Percentiles rank a stretch among this genome's conserved stretches.
These are phyloP conservation scores for Pangasius mekongensis DNA, from an alignment of 2,797 vertebrate genomes.

Conservation along the genomic window DNA sequence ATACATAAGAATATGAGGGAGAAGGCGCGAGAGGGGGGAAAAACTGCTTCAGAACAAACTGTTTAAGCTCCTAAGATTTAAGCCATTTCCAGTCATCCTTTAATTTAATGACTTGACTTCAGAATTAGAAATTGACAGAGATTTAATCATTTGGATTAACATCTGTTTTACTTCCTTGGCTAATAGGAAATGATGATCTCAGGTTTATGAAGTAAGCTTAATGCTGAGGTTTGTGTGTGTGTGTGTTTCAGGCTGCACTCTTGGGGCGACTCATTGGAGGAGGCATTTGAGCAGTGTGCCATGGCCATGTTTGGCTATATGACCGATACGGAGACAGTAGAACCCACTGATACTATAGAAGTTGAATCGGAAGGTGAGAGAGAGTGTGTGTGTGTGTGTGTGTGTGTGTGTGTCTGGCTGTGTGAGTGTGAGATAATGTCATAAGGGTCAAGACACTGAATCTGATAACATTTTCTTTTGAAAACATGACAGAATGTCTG, in stretches of 20 bases:
- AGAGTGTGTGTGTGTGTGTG: background rate
- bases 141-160: too few relatives aligned
- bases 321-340: slow-evolving; percentile 94
- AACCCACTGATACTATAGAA: slow-evolving; percentile 85
- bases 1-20: too few relatives aligned
- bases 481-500: background rate
- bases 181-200: background rate
- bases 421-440: background rate
- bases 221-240: background rate
- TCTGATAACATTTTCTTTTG: background rate
- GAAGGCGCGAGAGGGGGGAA: too few relatives aligned
- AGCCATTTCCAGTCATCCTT: too few relatives aligned
- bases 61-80: too few relatives aligned
- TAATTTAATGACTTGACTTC: too few relatives aligned
- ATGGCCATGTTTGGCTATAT: slow-evolving; percentile 99
- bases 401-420: background rate
- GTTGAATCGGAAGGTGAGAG: slow-evolving; percentile 87
- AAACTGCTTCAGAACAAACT: background rate
- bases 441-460: background rate
- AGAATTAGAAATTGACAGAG: too few relatives aligned
- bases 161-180: background rate
- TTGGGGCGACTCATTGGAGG: slow-evolving; percentile 90
- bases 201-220: background rate
- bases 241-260: slow-evolving; percentile 84
- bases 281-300: slow-evolving; percentile 94